Evolutionary conservation across 2,888 invertebrate genomes (phyloP).

Genomic region (Uropetala carovei): DNA sequence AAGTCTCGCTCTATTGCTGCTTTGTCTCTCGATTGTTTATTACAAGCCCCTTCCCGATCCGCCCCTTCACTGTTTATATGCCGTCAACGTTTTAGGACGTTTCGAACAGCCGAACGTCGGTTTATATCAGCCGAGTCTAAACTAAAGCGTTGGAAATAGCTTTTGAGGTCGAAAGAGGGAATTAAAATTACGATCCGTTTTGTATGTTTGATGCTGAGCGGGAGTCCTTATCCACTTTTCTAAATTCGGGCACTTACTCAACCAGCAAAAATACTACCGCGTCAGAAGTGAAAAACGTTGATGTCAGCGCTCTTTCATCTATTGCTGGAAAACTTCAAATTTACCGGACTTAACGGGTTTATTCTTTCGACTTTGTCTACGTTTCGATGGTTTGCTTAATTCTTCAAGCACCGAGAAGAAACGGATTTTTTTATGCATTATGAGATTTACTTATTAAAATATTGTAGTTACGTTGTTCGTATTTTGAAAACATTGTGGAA

Average conservation of each 20-base stretch:
- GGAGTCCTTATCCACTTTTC: neutral
- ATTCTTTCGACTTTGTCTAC: too few relatives aligned
- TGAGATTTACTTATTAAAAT: too few relatives aligned
- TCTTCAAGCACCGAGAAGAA: too few relatives aligned
- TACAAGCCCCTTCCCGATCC: neutral
- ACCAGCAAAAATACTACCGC: neutral
- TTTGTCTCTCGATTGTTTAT: constrained; percentile 22
- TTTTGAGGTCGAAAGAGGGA: neutral
- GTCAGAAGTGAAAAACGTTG: too few relatives aligned
- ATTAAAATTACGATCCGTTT: neutral
- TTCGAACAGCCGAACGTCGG: neutral
- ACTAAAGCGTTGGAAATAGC: neutral
- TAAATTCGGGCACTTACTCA: neutral
- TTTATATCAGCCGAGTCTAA: neutral
- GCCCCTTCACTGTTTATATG: neutral
- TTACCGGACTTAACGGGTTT: too few relatives aligned
- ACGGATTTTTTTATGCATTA: too few relatives aligned
- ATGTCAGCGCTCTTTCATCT: too few relatives aligned
- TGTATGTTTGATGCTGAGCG: neutral
- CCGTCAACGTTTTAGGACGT: constrained; percentile 11
- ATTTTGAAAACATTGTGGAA: too few relatives aligned
- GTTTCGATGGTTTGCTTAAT: too few relatives aligned
- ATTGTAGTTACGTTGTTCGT: too few relatives aligned
- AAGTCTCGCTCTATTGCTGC: neutral
- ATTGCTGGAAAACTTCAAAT: too few relatives aligned